These are phyloP conservation scores for Melanchra persicariae DNA, from an alignment of 2,888 invertebrate genomes.

Conservation along the genomic window DNA sequence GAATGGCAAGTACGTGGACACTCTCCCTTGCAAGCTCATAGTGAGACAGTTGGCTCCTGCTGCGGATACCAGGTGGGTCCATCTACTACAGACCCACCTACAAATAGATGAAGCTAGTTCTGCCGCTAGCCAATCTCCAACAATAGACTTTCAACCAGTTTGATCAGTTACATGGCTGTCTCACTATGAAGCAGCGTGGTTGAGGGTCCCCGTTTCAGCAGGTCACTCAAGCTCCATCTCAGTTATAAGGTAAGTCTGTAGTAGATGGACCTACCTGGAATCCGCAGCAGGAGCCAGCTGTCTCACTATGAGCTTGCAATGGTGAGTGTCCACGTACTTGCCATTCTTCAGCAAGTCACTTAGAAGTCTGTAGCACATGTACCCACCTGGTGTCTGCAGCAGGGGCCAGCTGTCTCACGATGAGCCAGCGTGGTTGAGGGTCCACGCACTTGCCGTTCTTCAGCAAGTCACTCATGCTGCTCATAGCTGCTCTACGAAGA, in stretches of 20 bases:
- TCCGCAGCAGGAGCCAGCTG: constrained; percentile 93
- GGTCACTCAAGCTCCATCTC: too few relatives aligned
- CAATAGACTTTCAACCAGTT: not conserved
- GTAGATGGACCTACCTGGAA: constrained; percentile 84
- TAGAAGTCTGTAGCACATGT: constrained; percentile 52
- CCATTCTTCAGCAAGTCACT: constrained; percentile 82
- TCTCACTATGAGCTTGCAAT: constrained; percentile 94
- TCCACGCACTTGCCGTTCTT: constrained; percentile 91
- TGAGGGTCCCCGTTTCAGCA: too few relatives aligned
- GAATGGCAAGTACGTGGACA: too few relatives aligned
- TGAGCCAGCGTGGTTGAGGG: constrained; percentile 94
- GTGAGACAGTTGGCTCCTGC: too few relatives aligned
- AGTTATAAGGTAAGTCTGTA: not conserved
- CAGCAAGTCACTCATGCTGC: constrained; percentile 75
- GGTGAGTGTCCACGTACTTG: constrained; percentile 93
- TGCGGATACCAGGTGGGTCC: too few relatives aligned
- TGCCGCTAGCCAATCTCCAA: not conserved
- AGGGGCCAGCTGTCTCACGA: constrained; percentile 93
- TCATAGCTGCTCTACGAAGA: constrained; percentile 73
- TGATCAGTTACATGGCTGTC: too few relatives aligned
- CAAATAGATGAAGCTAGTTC: too few relatives aligned
- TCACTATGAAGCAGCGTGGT: too few relatives aligned
- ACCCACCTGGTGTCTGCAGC: constrained; percentile 92
- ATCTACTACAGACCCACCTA: too few relatives aligned
- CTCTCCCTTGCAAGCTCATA: too few relatives aligned